Evolutionary conservation across 2,797 vertebrate genomes (phyloP), one percentile per base, ranked within the genome.

Genomic region (Chloroceryle inda): DNA sequence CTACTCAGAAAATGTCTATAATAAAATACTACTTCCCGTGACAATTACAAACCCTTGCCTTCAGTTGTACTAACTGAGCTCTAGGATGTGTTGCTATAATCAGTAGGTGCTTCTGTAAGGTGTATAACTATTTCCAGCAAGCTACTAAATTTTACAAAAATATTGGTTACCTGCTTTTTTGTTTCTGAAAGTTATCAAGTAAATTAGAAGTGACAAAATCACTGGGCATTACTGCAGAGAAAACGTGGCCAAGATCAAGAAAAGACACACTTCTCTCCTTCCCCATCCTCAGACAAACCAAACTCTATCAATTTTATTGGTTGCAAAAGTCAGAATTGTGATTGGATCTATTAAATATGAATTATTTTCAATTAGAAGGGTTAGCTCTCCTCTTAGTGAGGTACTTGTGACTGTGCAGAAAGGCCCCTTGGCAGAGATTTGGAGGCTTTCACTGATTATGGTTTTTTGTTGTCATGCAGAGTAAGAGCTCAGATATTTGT

Each of bases 401-500:
- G 62, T 37, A 56, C 42, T 86, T 62, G 37, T 35, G 55, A 15
- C 49, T 72, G 21, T 66, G 45, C 78, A 75, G 59, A 63, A 72
- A 27, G 77, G 44, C 73, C 44, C 22, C 77, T 82, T 86, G 86
- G 49, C 75, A 96, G 63, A 78, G 24, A 52, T 76, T 74, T 92
- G 75, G 55, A 92, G 53, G 38, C 16, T 89, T 85, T 96, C 86
- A 53, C 80, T 82, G 67, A 33, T 91, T 75, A 37, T 79, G 68
- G 78, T 68, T 67, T 53, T 11, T 87, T 81, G 37, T 82, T 92
- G 37, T 89, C 62, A 53, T 67, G 81, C 84, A 90, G 50, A 72
- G 20, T 64, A 84, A 79, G 52, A 88, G 69, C 44, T 91, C 27
- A 76, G 84, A 93, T 96, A 59, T 61, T 90, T 92, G 94, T 88